phyloP scores from a whole-genome alignment of 2,113 vertebrate genomes.

The Crotalus viridis region DNA sequence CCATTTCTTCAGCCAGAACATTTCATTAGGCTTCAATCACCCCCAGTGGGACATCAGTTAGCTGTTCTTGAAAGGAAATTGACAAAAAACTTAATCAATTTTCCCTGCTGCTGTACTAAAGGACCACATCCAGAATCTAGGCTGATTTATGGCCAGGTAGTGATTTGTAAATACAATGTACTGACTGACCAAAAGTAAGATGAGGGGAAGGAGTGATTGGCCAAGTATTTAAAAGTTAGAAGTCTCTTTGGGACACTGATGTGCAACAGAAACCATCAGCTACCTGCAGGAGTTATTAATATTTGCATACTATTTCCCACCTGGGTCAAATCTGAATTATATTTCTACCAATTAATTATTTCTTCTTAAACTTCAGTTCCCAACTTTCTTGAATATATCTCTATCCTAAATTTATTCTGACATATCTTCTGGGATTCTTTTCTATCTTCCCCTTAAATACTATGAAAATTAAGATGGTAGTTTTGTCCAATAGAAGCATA shows the following conservation, averaged over 20 bases:
- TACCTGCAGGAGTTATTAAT: background rate
- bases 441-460: background rate
- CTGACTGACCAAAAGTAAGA: background rate
- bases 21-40: slow-evolving; percentile 37
- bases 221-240: background rate
- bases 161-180: slow-evolving; percentile 13
- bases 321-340: background rate
- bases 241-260: background rate
- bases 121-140: slow-evolving; percentile 19
- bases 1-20: background rate
- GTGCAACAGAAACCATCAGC: background rate
- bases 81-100: slow-evolving; percentile 23
- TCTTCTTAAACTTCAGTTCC: background rate
- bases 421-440: background rate
- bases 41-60: slow-evolving; percentile 17
- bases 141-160: slow-evolving; percentile 17
- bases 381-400: background rate
- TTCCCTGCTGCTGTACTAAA: background rate
- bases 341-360: background rate
- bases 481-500: background rate
- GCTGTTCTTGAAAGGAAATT: slow-evolving; percentile 44
- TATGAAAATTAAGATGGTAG: background rate
- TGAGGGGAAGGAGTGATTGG: background rate
- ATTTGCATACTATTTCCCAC: background rate
- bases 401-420: background rate